Evolutionary conservation across 1,140 invertebrate genomes (phyloP).

Genomic region (Amphibalanus amphitrite): DNA sequence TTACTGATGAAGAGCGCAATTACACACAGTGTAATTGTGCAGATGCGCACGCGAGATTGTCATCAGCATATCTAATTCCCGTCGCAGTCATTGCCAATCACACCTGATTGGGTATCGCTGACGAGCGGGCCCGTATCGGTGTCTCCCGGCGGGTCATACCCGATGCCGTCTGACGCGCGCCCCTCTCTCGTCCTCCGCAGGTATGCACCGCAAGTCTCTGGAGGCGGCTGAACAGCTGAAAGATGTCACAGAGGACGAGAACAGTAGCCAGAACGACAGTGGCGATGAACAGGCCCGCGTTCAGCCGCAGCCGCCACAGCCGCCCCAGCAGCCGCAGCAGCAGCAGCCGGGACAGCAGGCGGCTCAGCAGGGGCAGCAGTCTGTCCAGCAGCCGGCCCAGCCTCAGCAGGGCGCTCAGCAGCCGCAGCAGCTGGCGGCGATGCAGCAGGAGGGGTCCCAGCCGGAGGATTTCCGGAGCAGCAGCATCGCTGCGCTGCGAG

Average conservation of each 20-base stretch:
- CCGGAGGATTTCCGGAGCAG: constrained; percentile 21
- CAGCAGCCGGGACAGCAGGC: not conserved
- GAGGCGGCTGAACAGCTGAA: constrained; percentile 93
- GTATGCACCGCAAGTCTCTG: constrained; percentile 96
- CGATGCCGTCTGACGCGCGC: no score
- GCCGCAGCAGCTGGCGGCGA: not conserved
- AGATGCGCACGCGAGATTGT: no score
- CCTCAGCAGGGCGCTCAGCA: not conserved
- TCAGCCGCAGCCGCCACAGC: not conserved
- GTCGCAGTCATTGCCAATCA: no score
- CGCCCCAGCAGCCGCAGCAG: not conserved
- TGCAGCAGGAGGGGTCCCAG: not conserved
- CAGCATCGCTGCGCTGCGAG: constrained; percentile 72
- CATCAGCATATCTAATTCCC: no score
- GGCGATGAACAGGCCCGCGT: constrained; percentile 4
- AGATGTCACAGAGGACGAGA: constrained; percentile 34
- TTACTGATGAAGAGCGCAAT: no score
- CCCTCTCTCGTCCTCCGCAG: constrained; percentile 35
- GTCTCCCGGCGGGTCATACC: no score
- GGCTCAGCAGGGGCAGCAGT: not conserved
- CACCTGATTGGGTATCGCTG: no score
- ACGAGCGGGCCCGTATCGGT: no score
- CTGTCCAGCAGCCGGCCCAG: not conserved
- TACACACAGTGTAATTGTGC: no score
- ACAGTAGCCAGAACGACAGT: constrained; percentile 10